phyloP scores from a whole-genome alignment of 1,140 invertebrate genomes.

The Drosophila kanapiae region DNA sequence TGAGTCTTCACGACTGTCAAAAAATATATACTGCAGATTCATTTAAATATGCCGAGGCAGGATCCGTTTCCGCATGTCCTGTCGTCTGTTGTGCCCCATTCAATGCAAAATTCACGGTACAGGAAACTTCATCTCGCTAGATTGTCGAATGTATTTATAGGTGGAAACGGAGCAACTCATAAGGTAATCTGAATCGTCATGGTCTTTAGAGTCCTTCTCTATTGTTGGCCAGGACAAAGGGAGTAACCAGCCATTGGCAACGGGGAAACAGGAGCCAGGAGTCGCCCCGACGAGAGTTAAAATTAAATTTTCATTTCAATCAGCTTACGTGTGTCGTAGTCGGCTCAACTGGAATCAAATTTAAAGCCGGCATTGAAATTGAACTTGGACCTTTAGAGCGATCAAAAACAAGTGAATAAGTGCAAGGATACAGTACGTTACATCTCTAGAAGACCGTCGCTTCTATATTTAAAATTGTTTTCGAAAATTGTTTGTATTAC shows the following conservation, averaged over 20 bases:
- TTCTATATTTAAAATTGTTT: no score
- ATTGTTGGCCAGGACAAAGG: neutral
- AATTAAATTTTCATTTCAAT: constrained; percentile 38
- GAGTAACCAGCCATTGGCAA: neutral
- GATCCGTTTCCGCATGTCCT: constrained; percentile 5
- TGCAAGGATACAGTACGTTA: neutral
- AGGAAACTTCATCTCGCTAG: neutral
- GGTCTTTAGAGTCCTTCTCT: neutral
- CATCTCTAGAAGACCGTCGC: neutral
- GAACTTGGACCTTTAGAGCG: constrained; percentile 8
- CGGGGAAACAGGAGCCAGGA: neutral
- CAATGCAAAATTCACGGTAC: constrained; percentile 25
- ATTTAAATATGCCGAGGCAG: neutral
- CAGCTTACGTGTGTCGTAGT: constrained; percentile 2
- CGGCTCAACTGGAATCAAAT: constrained; percentile 41
- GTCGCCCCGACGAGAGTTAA: constrained; percentile 4
- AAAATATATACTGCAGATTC: neutral
- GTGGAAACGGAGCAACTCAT: constrained; percentile 2
- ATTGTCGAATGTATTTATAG: constrained; percentile 1
- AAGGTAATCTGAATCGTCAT: constrained; percentile 24
- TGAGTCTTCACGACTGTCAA: neutral
- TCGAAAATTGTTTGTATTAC: no score
- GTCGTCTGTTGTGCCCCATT: neutral
- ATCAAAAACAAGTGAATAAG: neutral
- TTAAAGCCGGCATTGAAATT: constrained; percentile 33